phyloP scores from a whole-genome alignment of 2,113 vertebrate genomes.

The Pungitius pungitius region DNA sequence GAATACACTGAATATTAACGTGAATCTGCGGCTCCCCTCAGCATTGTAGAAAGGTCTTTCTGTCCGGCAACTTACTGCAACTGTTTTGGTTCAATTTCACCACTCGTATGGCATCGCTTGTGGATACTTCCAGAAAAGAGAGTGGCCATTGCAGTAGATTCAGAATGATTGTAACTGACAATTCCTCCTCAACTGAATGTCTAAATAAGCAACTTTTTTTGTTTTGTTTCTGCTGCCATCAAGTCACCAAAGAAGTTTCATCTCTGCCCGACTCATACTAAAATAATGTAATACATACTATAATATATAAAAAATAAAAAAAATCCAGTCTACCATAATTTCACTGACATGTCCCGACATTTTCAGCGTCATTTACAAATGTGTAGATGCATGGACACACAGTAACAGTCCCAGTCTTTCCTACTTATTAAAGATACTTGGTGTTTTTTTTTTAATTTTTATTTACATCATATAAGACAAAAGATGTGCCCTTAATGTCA shows the following conservation, averaged over 20 bases:
- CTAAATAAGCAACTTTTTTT: neutral
- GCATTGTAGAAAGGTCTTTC: neutral
- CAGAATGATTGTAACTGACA: neutral
- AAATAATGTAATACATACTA: too few species aligned
- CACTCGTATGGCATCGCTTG: neutral
- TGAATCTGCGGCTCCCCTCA: neutral
- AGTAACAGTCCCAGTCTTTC: constrained; percentile 54
- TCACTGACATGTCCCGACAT: too few species aligned
- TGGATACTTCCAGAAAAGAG: neutral
- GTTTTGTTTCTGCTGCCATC: neutral
- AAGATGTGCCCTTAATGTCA: constrained; percentile 70
- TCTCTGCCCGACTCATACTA: too few species aligned
- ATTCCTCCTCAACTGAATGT: neutral
- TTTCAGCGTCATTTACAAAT: neutral
- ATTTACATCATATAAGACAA: constrained; percentile 76
- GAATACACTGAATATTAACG: neutral
- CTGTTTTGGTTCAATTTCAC: neutral
- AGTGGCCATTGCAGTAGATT: neutral
- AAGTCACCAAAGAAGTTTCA: neutral
- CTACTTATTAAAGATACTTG: constrained; percentile 75
- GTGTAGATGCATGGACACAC: neutral
- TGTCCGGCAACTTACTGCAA: neutral
- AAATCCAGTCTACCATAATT: too few species aligned
- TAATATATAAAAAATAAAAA: too few species aligned
- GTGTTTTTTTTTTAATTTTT: constrained; percentile 63